Evolutionary conservation across 1,140 invertebrate genomes (phyloP).

Genomic region (Drosophila lacertosa): DNA sequence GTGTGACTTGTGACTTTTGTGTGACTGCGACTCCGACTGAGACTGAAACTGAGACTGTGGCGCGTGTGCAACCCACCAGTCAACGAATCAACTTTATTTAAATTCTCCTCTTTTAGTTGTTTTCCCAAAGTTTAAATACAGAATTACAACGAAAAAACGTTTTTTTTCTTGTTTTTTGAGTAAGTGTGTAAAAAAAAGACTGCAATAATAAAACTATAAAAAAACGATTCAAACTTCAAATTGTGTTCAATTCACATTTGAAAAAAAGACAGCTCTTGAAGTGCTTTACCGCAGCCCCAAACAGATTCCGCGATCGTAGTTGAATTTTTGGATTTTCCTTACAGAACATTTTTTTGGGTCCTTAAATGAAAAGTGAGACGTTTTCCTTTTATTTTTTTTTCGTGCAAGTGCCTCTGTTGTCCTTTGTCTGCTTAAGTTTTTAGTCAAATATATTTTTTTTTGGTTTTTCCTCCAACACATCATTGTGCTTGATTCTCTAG

Average conservation of each 20-base stretch:
- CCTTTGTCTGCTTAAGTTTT: no score
- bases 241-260: slow-evolving; percentile 18
- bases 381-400: no score
- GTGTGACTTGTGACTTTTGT: slow-evolving; percentile 7
- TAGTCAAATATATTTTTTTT: no score
- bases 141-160: slow-evolving; percentile 21
- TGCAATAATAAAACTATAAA: not conserved
- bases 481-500: no score
- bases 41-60: slow-evolving; percentile 26
- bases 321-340: not conserved
- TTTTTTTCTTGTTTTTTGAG: slow-evolving; percentile 41
- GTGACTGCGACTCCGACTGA: slow-evolving; percentile 1
- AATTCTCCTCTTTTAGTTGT: not conserved
- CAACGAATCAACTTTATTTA: slow-evolving; percentile 3
- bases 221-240: slow-evolving; percentile 6
- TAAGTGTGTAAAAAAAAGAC: slow-evolving; percentile 21
- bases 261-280: slow-evolving; percentile 22
- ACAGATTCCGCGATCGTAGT: not conserved
- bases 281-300: slow-evolving; percentile 1
- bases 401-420: not conserved
- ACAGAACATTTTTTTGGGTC: no score
- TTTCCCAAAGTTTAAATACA: no score
- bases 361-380: no score
- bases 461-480: no score
- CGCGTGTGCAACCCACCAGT: slow-evolving; percentile 41